Evolutionary conservation across 1,140 invertebrate species (phyloP).

Genomic region (Pogonognathellus flavescens): DNA sequence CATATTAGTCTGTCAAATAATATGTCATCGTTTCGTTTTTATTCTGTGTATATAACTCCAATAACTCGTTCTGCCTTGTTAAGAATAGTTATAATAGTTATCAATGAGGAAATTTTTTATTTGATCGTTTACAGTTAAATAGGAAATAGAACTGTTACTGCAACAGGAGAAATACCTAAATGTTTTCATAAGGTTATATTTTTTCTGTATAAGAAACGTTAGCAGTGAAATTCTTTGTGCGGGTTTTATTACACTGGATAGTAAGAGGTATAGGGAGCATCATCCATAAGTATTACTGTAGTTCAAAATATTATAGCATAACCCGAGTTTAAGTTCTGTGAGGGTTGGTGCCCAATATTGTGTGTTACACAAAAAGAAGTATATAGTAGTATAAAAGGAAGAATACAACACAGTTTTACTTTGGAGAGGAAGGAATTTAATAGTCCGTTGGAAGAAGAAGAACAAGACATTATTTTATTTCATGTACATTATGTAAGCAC

Average conservation of each 20-base stretch:
- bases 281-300: too few species aligned
- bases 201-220: constrained; percentile 22
- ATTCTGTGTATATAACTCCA: too few species aligned
- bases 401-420: background rate
- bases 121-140: too few species aligned
- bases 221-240: constrained; percentile 30
- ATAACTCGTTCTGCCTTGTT: too few species aligned
- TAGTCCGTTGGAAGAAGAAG: background rate
- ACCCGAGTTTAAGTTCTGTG: background rate
- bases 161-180: constrained; percentile 15
- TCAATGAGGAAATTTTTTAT: too few species aligned
- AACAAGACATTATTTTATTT: constrained; percentile 50
- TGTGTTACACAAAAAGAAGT: background rate
- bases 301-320: too few species aligned
- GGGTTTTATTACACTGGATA: constrained; percentile 42
- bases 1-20: too few species aligned
- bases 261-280: background rate
- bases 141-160: background rate
- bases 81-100: too few species aligned
- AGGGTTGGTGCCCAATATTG: background rate
- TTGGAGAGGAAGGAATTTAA: background rate
- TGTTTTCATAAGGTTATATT: background rate
- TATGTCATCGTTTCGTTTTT: too few species aligned
- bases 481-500: constrained; percentile 39
- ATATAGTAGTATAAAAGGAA: background rate